phyloP scores from a whole-genome alignment of 2,888 invertebrate species.

The Cerceris rybyensis region DNA sequence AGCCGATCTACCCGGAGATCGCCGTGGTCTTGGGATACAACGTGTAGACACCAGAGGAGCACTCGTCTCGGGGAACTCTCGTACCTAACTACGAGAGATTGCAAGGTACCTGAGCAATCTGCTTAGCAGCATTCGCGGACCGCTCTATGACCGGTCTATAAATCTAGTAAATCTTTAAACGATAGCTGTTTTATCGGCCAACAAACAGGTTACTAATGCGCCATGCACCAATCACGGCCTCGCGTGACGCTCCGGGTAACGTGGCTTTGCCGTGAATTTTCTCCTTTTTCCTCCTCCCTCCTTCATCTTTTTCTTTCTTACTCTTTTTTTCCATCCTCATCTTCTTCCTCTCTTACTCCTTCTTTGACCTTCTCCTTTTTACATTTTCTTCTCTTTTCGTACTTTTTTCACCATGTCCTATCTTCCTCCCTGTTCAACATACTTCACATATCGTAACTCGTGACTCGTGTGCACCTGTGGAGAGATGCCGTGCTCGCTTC shows the following conservation, averaged over 20 bases:
- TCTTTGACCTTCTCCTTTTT: not conserved
- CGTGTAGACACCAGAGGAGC: not conserved
- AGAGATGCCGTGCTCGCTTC: slow-evolving; percentile 2
- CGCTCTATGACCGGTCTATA: slow-evolving; percentile 70
- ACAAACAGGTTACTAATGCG: slow-evolving; percentile 77
- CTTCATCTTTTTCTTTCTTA: not conserved
- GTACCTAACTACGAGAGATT: slow-evolving; percentile 19
- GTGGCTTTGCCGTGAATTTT: slow-evolving; percentile 32
- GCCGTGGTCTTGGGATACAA: slow-evolving; percentile 16
- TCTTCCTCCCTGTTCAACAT: slow-evolving; percentile 7
- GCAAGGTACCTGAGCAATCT: slow-evolving; percentile 23
- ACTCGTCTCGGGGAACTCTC: slow-evolving; percentile 9
- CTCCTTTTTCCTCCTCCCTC: not conserved
- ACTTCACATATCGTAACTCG: slow-evolving; percentile 45
- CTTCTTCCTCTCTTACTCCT: slow-evolving; percentile 22
- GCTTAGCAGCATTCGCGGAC: slow-evolving; percentile 31
- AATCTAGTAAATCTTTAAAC: slow-evolving; percentile 75
- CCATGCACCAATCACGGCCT: slow-evolving; percentile 68
- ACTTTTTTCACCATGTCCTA: not conserved
- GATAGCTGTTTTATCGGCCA: slow-evolving; percentile 74
- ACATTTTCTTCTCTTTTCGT: not conserved
- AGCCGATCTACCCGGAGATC: slow-evolving; percentile 22
- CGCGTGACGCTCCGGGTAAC: slow-evolving; percentile 67
- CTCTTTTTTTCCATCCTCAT: not conserved
- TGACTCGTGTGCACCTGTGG: slow-evolving; percentile 14